These are phyloP conservation scores for Seira ritae DNA, from an alignment of 2,888 invertebrate species.

Conservation along the genomic window DNA sequence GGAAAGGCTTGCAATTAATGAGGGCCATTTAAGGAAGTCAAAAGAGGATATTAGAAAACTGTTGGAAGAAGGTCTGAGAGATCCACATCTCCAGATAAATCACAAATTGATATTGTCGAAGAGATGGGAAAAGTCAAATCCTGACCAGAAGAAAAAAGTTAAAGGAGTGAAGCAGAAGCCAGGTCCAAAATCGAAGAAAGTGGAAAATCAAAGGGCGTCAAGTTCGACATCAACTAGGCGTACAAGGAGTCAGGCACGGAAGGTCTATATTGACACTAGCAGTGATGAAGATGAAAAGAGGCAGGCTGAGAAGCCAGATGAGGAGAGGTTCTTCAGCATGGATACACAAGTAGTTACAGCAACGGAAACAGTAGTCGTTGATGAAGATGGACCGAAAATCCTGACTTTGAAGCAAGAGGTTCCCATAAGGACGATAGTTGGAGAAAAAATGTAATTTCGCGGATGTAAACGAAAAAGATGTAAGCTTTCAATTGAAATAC, in stretches of 20 bases:
- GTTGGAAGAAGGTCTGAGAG: slow-evolving; percentile 75
- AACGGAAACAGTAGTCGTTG: no score
- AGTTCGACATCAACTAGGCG: neutral
- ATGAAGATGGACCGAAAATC: slow-evolving; percentile 10
- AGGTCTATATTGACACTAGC: neutral
- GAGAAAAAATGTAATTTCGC: slow-evolving; percentile 74
- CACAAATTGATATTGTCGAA: slow-evolving; percentile 76
- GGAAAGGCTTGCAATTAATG: slow-evolving; percentile 81
- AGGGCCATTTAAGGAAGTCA: slow-evolving; percentile 77
- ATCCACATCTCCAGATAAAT: slow-evolving; percentile 75
- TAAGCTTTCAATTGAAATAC: no score
- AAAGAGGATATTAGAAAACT: slow-evolving; percentile 70
- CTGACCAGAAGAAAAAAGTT: slow-evolving; percentile 5
- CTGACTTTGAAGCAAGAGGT: slow-evolving; percentile 71
- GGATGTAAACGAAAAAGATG: no score
- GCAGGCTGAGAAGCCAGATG: neutral
- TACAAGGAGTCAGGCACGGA: neutral
- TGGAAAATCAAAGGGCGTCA: slow-evolving; percentile 18
- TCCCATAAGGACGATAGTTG: slow-evolving; percentile 72
- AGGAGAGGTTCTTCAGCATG: no score
- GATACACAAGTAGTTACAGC: no score
- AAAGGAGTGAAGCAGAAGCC: slow-evolving; percentile 49
- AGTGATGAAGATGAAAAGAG: slow-evolving; percentile 12
- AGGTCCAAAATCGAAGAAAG: slow-evolving; percentile 69
- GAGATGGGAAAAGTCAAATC: slow-evolving; percentile 75